A percentile compares a stretch with the other conserved stretches of the same genome.
Evolutionary conservation across 2,113 vertebrate species (phyloP).

Genomic region (Poicephalus meyeri): DNA sequence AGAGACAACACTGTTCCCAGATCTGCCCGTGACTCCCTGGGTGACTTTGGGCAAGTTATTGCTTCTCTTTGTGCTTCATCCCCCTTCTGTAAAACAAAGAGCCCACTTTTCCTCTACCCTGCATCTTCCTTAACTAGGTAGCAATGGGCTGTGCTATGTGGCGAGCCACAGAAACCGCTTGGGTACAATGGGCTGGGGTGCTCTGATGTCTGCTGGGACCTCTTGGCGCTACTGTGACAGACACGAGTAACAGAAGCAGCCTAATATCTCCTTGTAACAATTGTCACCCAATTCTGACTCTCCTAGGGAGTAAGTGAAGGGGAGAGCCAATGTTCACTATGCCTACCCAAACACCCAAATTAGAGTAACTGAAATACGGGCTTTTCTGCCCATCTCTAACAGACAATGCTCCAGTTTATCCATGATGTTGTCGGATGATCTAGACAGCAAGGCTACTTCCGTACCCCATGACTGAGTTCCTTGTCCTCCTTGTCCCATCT

Average conservation of each 20-base stretch:
- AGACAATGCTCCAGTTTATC: not conserved
- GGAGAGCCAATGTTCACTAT: not conserved
- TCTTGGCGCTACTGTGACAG: not conserved
- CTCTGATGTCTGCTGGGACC: not conserved
- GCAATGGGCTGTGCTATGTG: rapidly evolving
- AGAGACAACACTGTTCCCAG: not conserved
- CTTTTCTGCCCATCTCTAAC: not conserved
- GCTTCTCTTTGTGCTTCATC: slow-evolving; percentile 4
- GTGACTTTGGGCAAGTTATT: slow-evolving; percentile 7
- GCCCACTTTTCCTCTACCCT: not conserved
- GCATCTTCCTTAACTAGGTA: not conserved
- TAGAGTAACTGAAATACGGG: not conserved
- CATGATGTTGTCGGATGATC: not conserved
- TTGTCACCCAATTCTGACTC: not conserved
- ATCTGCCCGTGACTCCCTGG: not conserved
- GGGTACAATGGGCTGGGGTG: rapidly evolving
- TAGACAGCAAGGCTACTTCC: not conserved
- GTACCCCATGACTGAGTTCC: not conserved
- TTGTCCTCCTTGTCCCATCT: not conserved
- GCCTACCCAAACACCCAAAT: not conserved
- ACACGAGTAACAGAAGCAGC: not conserved
- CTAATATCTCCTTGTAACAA: not conserved
- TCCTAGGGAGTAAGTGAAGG: not conserved
- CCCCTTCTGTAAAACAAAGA: slow-evolving; percentile 5
- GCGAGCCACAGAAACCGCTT: not conserved